Base-by-base conservation (phyloP, 2,797 vertebrate species). In the Coranthus polyacanthus region DNA sequence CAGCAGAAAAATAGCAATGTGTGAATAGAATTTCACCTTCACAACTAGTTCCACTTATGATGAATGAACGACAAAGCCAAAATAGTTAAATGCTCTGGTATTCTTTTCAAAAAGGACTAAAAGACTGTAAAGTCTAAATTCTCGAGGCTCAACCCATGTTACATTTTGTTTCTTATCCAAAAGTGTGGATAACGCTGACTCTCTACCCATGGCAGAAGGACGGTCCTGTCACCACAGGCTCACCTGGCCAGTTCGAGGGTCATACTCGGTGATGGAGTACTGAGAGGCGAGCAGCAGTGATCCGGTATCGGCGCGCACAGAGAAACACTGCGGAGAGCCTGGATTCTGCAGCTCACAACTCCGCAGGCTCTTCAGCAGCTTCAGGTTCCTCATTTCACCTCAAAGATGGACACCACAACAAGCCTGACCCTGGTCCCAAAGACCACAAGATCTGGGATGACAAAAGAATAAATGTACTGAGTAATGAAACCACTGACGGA, bases 381-480 rank as follows among this genome's bases (percentile, higher is more conserved):
- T 95, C 54, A 99, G 79, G 76, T 99, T 98, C 81, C 96, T 91
- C 97, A 99, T 99, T 38, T 68, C 64, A 22, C 41, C 68, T 78
- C 64, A 73, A 32, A 32, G 8, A 32, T 32, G 39, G 21, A 49
- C 39, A n/a, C 10, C 34, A 24, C 29, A 11, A 22, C 17, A 32
- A 32, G 24, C 24, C 24, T 26, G 29, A 32, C 29, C 7, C 29
- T 32, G 29, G 29, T 32, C 29, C 29, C 10, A 32, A 32, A 32
- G 29, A 32, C 29, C 29, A 32, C 29, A 32, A 32, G 7, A 32
- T 9, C 29, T 32, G 29, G 8, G 9, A 32, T 3, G 7, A 32
- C 29, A 32, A 10, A 10, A 32, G 7, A 32, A 8, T 32, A 32
- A 2, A 32, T 32, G 29, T 32, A 32, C 7, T 32, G 29, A 32